Conservation (phyloP, 2,113 vertebrate genomes). For the Gobius niger region DNA sequence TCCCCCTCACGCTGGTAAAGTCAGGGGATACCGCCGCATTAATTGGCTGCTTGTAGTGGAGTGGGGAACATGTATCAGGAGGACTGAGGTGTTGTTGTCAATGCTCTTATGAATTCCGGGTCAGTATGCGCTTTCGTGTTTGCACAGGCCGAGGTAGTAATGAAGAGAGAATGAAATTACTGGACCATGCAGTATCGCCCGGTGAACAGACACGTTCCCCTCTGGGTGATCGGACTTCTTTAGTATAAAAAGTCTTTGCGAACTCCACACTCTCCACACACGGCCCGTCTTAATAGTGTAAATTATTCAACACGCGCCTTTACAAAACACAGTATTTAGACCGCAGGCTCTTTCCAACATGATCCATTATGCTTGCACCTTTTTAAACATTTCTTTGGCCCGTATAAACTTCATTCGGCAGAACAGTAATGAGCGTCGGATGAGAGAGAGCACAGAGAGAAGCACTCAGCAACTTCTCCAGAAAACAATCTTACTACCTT, state of each 20-base stretch:
- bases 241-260: slow-evolving; percentile 30
- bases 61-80: slow-evolving; percentile 12
- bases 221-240: slow-evolving; percentile 48
- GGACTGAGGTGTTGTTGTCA: neutral
- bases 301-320: slow-evolving; percentile 9
- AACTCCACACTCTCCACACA: neutral
- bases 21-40: slow-evolving; percentile 15
- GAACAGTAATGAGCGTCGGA: too few relatives aligned
- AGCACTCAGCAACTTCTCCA: too few relatives aligned
- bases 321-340: too few relatives aligned
- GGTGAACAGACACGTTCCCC: slow-evolving; percentile 33
- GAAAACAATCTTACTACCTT: too few relatives aligned
- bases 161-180: slow-evolving; percentile 45
- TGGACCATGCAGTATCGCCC: slow-evolving; percentile 20
- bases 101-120: slow-evolving; percentile 22
- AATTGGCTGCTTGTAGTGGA: slow-evolving; percentile 23
- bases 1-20: slow-evolving; percentile 7
- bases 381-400: too few relatives aligned
- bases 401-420: too few relatives aligned
- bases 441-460: too few relatives aligned
- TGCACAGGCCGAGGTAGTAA: slow-evolving; percentile 24
- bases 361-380: too few relatives aligned
- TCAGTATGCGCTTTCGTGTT: slow-evolving; percentile 27
- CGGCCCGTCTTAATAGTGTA: too few relatives aligned
- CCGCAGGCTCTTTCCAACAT: too few relatives aligned